A percentile compares a stretch with the other conserved stretches of the same genome.
Conservation (phyloP, 2,888 invertebrate genomes). For the Drosophila algonquin region DNA sequence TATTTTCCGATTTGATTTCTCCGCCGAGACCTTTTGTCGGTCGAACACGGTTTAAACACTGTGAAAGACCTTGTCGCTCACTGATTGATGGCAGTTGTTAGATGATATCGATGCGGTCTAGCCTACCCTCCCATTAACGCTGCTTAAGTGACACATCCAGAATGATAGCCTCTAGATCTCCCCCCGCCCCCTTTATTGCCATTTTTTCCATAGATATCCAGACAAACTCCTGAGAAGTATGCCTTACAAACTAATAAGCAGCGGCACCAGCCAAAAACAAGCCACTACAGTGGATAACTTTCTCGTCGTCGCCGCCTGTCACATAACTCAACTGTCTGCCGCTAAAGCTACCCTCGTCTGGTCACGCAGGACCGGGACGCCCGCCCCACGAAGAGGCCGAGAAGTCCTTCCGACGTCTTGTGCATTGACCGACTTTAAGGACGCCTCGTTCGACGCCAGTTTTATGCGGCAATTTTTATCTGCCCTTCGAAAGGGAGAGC, state of each 20-base stretch:
- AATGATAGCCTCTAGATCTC: conserved; percentile 55
- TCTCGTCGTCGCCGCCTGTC: conserved; percentile 56
- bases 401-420: conserved; percentile 35
- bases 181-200: conserved; percentile 23
- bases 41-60: conserved; percentile 62
- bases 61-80: conserved; percentile 56
- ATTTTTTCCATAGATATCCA: conserved; percentile 73
- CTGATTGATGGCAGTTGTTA: conserved; percentile 69
- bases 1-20: conserved; percentile 58
- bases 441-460: conserved; percentile 81
- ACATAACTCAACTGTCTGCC: conserved; percentile 79
- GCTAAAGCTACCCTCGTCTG: conserved; percentile 73
- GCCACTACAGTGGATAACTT: conserved; percentile 62
- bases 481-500: conserved; percentile 26
- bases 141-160: conserved; percentile 69
- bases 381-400: conserved; percentile 14
- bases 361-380: conserved; percentile 61
- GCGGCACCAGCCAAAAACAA: conserved; percentile 50
- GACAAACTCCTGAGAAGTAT: conserved; percentile 59
- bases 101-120: conserved; percentile 20
- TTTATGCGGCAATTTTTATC: conserved; percentile 58
- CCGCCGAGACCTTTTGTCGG: conserved; percentile 46
- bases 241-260: conserved; percentile 76
- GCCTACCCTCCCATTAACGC: conserved; percentile 58
- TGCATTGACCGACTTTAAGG: conserved; percentile 77